Conservation (phyloP, 1,140 invertebrate genomes). For the Drosophila melanogaster region DNA sequence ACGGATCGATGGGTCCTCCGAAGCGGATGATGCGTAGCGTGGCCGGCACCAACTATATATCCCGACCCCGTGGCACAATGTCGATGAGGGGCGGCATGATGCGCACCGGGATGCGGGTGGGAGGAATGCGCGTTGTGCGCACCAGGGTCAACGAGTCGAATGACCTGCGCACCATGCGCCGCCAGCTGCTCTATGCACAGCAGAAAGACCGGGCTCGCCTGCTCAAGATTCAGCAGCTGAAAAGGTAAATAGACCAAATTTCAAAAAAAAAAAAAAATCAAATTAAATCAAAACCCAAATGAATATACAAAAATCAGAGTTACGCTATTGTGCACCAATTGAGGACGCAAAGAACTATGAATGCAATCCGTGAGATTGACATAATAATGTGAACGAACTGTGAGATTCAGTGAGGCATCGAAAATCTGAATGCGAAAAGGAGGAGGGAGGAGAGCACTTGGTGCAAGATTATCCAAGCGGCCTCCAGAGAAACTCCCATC, state of each 20-base stretch:
- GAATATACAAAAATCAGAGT: constrained; percentile 20
- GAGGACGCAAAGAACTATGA: constrained; percentile 16
- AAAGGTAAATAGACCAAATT: constrained; percentile 77
- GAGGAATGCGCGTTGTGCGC: constrained; percentile 73
- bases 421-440: constrained; percentile 8
- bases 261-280: constrained; percentile 12
- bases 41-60: constrained; percentile 75
- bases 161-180: constrained; percentile 81
- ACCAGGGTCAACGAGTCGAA: constrained; percentile 65
- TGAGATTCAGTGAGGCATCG: constrained; percentile 23
- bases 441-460: constrained; percentile 22
- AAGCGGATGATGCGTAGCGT: constrained; percentile 76
- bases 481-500: constrained; percentile 25
- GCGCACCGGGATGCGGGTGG: constrained; percentile 70
- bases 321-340: constrained; percentile 11
- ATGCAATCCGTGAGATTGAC: constrained; percentile 7
- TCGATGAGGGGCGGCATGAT: constrained; percentile 67
- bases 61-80: constrained; percentile 67
- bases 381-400: constrained; percentile 7
- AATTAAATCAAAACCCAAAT: constrained; percentile 20
- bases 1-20: constrained; percentile 79
- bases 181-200: constrained; percentile 77
- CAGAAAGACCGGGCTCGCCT: constrained; percentile 81
- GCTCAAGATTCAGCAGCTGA: constrained; percentile 81
- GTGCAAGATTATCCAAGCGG: constrained; percentile 20